Percentiles rank a stretch among this genome's conserved stretches.
phyloP scores from a whole-genome alignment of 2,888 invertebrate genomes.

The Diarsia dahlii region DNA sequence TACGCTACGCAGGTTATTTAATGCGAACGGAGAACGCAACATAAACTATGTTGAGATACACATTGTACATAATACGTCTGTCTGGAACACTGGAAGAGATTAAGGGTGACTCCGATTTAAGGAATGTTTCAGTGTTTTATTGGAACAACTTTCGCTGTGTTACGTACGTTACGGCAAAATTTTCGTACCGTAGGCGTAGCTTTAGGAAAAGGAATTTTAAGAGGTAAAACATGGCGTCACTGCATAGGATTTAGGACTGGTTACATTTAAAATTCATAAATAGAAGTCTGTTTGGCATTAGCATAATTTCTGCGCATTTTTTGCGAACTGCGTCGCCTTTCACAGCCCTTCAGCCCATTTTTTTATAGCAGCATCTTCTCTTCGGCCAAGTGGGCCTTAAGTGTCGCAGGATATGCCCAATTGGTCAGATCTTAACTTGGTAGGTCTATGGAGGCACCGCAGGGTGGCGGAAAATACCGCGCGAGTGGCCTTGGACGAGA shows the following conservation, averaged over 20 bases:
- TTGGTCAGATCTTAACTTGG: constrained; percentile 68
- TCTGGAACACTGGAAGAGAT: constrained; percentile 37
- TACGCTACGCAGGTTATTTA: constrained; percentile 57
- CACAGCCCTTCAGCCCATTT: neutral
- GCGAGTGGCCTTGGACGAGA: constrained; percentile 82
- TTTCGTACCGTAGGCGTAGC: neutral
- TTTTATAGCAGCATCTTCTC: neutral
- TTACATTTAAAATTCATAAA: constrained; percentile 10
- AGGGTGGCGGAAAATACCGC: constrained; percentile 69
- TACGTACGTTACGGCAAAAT: constrained; percentile 8
- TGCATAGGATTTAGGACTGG: constrained; percentile 7
- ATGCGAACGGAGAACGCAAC: constrained; percentile 55
- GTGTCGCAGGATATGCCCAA: constrained; percentile 50
- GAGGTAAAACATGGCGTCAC: constrained; percentile 6
- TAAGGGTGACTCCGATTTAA: constrained; percentile 26
- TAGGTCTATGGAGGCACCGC: constrained; percentile 78
- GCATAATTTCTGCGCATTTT: constrained; percentile 10
- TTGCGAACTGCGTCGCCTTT: neutral
- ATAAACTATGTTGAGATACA: constrained; percentile 58
- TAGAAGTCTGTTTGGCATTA: constrained; percentile 23
- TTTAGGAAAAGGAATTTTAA: constrained; percentile 21
- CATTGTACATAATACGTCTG: constrained; percentile 41
- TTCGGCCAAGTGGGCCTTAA: constrained; percentile 4
- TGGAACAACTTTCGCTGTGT: constrained; percentile 21
- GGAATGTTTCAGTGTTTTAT: constrained; percentile 36